Conservation (phyloP, 2,113 vertebrate species). For the Stegastes partitus region DNA sequence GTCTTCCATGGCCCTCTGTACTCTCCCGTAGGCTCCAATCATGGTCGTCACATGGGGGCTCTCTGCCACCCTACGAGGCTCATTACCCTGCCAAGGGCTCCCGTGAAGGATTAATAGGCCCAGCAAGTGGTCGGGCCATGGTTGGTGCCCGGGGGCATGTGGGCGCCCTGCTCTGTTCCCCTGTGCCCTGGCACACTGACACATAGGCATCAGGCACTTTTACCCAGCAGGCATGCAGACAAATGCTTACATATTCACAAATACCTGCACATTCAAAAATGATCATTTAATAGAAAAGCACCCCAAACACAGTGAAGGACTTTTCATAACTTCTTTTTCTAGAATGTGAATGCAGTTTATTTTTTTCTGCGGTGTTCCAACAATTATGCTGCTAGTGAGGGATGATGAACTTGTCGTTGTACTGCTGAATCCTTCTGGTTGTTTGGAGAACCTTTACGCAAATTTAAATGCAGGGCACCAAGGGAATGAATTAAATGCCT, state of each 20-base stretch:
- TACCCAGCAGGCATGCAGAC: conserved; percentile 43
- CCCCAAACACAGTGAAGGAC: not conserved
- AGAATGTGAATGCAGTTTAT: not conserved
- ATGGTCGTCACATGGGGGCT: conserved; percentile 67
- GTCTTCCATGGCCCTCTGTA: conserved; percentile 66
- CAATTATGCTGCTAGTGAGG: not conserved
- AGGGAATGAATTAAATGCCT: no score
- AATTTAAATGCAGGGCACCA: no score
- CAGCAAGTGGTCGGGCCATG: conserved; percentile 72
- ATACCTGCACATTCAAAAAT: conserved; percentile 2
- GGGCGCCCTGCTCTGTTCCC: conserved; percentile 63
- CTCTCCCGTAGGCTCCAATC: conserved; percentile 72
- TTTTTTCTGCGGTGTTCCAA: not conserved
- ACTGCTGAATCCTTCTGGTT: not conserved
- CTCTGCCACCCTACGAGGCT: conserved; percentile 81
- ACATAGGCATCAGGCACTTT: conserved; percentile 42
- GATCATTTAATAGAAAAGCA: conserved; percentile 11
- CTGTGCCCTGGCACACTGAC: conserved; percentile 57
- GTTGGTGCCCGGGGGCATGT: conserved; percentile 58
- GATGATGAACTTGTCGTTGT: not conserved
- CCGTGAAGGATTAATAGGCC: conserved; percentile 84
- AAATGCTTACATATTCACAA: conserved; percentile 21
- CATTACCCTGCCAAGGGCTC: conserved; percentile 83
- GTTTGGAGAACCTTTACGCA: not conserved
- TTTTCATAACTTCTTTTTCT: not conserved